These are phyloP conservation scores for Heteronetta atricapilla DNA, from an alignment of 2,113 vertebrate genomes.

Conservation along the genomic window DNA sequence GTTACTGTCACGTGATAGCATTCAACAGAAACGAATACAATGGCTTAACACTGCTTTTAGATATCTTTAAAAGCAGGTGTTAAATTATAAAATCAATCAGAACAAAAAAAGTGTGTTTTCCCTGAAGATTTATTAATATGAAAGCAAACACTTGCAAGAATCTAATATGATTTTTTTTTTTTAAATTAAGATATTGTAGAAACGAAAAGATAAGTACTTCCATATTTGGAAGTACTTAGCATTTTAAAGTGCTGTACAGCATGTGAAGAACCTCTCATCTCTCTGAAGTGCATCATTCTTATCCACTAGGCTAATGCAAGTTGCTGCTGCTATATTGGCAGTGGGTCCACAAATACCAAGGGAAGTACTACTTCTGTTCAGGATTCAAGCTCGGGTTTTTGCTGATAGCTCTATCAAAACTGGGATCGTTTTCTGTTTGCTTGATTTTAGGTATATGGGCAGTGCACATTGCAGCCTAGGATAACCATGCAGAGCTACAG, in stretches of 20 bases:
- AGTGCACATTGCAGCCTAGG: neutral
- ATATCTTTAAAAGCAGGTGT: slow-evolving; percentile 18
- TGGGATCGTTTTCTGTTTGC: too few relatives aligned
- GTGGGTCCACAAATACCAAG: neutral
- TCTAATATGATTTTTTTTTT: neutral
- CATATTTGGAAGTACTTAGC: slow-evolving; percentile 9
- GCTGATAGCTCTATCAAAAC: neutral
- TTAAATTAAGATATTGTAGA: slow-evolving; percentile 14
- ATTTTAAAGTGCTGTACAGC: slow-evolving; percentile 28
- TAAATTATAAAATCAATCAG: slow-evolving; percentile 20
- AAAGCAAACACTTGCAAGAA: slow-evolving; percentile 32
- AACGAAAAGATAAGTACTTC: slow-evolving; percentile 19
- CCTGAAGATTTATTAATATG: slow-evolving; percentile 37
- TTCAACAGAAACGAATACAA: neutral
- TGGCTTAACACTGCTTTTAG: neutral
- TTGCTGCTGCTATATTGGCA: neutral
- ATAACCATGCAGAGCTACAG: neutral
- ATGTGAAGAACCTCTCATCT: slow-evolving; percentile 43
- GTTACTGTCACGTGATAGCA: neutral
- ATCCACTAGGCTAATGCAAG: neutral
- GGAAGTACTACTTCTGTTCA: neutral
- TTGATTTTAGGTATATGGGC: neutral
- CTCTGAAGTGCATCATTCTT: slow-evolving; percentile 3
- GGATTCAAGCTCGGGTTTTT: neutral
- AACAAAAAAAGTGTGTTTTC: neutral